Conservation (phyloP, 2,888 invertebrate species). For the Epirrhoe tristata region DNA sequence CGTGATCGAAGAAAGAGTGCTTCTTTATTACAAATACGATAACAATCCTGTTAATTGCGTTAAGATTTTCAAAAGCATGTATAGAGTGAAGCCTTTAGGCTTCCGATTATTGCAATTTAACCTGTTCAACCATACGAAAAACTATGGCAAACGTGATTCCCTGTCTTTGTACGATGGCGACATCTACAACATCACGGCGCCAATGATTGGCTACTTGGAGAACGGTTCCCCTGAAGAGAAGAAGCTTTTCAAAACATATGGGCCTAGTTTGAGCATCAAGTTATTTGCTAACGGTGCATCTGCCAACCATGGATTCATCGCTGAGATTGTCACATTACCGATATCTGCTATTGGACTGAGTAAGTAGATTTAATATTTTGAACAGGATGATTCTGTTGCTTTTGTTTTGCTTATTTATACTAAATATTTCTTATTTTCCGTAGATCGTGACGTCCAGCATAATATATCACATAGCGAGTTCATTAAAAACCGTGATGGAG, state of each 20-base stretch:
- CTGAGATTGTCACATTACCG: slow-evolving; percentile 97
- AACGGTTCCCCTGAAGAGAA: slow-evolving; percentile 90
- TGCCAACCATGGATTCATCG: slow-evolving; percentile 97
- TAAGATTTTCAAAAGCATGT: slow-evolving; percentile 96
- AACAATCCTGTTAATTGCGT: slow-evolving; percentile 98
- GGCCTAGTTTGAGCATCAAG: slow-evolving; percentile 94
- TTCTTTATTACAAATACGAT: slow-evolving; percentile 98
- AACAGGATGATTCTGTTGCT: not conserved
- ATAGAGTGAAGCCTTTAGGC: slow-evolving; percentile 94
- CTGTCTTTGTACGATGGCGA: slow-evolving; percentile 96
- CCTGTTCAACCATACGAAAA: slow-evolving; percentile 94
- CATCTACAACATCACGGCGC: slow-evolving; percentile 93
- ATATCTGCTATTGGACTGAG: slow-evolving; percentile 95
- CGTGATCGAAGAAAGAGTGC: slow-evolving; percentile 93
- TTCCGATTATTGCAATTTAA: slow-evolving; percentile 96
- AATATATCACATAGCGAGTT: slow-evolving; percentile 94
- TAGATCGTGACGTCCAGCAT: slow-evolving; percentile 96
- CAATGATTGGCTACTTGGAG: slow-evolving; percentile 89
- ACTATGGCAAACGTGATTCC: slow-evolving; percentile 93
- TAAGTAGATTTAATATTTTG: slow-evolving; percentile 78
- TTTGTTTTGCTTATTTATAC: not conserved
- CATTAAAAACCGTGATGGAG: slow-evolving; percentile 93
- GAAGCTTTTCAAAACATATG: slow-evolving; percentile 90
- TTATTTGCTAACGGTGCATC: slow-evolving; percentile 98
- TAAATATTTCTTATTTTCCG: slow-evolving; percentile 37